Conservation (phyloP, 2,888 invertebrate species). For the Acronicta aceris region DNA sequence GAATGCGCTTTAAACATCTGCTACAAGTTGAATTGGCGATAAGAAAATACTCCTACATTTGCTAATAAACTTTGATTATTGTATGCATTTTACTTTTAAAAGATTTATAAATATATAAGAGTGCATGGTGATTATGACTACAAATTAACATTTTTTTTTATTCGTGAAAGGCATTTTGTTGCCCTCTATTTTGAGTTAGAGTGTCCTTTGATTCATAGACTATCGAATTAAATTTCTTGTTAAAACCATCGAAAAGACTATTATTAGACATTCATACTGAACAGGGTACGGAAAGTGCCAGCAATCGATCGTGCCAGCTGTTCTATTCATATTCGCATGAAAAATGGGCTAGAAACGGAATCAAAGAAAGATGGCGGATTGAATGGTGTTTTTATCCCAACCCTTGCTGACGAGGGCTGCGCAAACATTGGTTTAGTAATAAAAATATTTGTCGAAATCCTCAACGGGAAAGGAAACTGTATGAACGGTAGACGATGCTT, state of each 20-base stretch:
- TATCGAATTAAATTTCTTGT: background rate
- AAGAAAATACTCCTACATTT: conserved; percentile 41
- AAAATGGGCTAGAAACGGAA: conserved; percentile 74
- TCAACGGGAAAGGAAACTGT: conserved; percentile 73
- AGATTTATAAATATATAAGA: background rate
- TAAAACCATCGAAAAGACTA: conserved; percentile 8
- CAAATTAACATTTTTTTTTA: too few species aligned
- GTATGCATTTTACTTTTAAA: conserved; percentile 18
- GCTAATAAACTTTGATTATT: conserved; percentile 21
- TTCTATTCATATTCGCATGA: conserved; percentile 78
- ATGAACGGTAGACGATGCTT: conserved; percentile 71
- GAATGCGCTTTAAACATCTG: conserved; percentile 59
- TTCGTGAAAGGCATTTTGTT: too few species aligned
- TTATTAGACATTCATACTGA: conserved; percentile 60
- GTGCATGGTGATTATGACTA: too few species aligned
- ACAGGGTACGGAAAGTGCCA: conserved; percentile 65
- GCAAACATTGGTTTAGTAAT: conserved; percentile 88
- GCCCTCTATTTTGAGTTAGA: too few species aligned
- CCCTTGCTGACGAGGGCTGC: conserved; percentile 82
- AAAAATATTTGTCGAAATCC: conserved; percentile 87
- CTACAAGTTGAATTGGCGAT: conserved; percentile 58
- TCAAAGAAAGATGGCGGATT: conserved; percentile 77
- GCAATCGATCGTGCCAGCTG: conserved; percentile 72
- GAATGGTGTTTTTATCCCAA: conserved; percentile 78
- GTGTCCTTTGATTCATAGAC: background rate